Percentiles rank a stretch among this genome's conserved stretches.
Conservation (phyloP, 2,888 invertebrate genomes). For the Electrophaes corylata region DNA sequence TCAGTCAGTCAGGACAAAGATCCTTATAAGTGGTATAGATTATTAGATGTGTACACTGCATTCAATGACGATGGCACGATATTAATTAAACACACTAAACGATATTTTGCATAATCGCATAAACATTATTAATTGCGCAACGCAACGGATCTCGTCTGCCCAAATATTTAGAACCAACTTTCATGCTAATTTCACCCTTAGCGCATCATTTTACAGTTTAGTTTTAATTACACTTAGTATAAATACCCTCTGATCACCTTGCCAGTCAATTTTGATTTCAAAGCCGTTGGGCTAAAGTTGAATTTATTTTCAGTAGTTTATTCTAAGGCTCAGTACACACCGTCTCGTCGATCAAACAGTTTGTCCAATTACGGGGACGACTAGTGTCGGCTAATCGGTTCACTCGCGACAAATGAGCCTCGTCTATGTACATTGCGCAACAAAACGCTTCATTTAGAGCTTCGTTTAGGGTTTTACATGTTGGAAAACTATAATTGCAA, state of each 20-base stretch:
- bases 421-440: constrained; percentile 16
- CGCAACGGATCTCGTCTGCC: constrained; percentile 11
- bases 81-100: constrained; percentile 11
- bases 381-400: constrained; percentile 31
- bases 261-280: not conserved
- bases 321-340: constrained; percentile 26
- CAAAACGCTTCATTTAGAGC: constrained; percentile 4
- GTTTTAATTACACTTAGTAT: not conserved
- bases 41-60: not conserved
- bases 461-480: not conserved
- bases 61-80: not conserved
- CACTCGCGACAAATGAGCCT: constrained; percentile 32
- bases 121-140: constrained; percentile 23
- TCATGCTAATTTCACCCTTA: constrained; percentile 10
- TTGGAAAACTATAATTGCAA: not conserved
- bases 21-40: too few species aligned
- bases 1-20: too few species aligned
- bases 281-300: not conserved
- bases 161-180: constrained; percentile 16
- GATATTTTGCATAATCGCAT: constrained; percentile 14
- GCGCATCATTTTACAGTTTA: not conserved
- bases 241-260: not conserved
- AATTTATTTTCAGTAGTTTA: not conserved
- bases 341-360: constrained; percentile 28
- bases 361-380: constrained; percentile 27